A percentile compares a stretch with the other conserved stretches of the same genome.
phyloP scores from a whole-genome alignment of 2,888 invertebrate species.

The Scaptomyza reducta region DNA sequence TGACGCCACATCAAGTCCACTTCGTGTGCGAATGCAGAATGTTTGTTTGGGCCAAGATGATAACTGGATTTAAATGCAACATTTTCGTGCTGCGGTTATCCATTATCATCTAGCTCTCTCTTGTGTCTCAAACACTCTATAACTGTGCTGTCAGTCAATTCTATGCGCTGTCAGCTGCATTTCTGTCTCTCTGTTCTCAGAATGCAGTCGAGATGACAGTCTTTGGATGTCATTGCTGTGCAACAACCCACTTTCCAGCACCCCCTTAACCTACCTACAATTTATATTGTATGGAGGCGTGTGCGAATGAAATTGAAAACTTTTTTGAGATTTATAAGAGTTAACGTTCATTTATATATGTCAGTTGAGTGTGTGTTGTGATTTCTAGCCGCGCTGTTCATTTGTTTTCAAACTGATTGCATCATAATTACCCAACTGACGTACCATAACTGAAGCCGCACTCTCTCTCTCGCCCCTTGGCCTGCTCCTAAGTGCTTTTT shows the following conservation, averaged over 20 bases:
- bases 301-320: slow-evolving; percentile 42
- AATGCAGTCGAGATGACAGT: slow-evolving; percentile 70
- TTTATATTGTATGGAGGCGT: slow-evolving; percentile 33
- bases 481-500: slow-evolving; percentile 72
- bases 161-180: slow-evolving; percentile 71
- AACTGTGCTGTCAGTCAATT: slow-evolving; percentile 46
- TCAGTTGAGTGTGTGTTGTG: slow-evolving; percentile 51
- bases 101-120: slow-evolving; percentile 35
- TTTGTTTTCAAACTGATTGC: slow-evolving; percentile 68
- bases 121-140: neutral
- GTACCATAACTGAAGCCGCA: slow-evolving; percentile 32
- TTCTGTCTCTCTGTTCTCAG: slow-evolving; percentile 31
- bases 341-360: slow-evolving; percentile 60
- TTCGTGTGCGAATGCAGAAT: slow-evolving; percentile 6
- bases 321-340: slow-evolving; percentile 34
- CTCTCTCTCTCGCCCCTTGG: neutral
- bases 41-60: slow-evolving; percentile 10
- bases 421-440: slow-evolving; percentile 72
- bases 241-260: neutral
- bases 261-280: slow-evolving; percentile 33
- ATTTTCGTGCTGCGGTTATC: slow-evolving; percentile 33
- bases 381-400: slow-evolving; percentile 58
- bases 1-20: slow-evolving; percentile 32
- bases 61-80: slow-evolving; percentile 39
- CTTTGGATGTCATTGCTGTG: slow-evolving; percentile 57